A percentile compares a stretch with the other conserved stretches of the same genome.
These are phyloP conservation scores for Bubo bubo DNA, from an alignment of 2,113 vertebrate genomes.

Conservation along the genomic window DNA sequence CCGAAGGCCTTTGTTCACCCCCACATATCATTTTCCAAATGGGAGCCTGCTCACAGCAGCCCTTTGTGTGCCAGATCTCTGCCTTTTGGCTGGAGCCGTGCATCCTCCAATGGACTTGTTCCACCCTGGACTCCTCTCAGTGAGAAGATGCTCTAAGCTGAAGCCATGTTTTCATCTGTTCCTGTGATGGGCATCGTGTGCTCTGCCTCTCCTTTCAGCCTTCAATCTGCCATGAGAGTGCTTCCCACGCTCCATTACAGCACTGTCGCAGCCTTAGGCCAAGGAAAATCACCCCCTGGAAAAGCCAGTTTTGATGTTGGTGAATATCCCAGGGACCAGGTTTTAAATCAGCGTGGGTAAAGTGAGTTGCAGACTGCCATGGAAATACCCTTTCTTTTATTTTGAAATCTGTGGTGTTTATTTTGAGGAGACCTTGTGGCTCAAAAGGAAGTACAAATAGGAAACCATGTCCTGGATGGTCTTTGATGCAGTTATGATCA, in stretches of 20 bases:
- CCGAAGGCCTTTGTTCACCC: not conserved
- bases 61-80: not conserved
- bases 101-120: not conserved
- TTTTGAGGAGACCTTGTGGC: not conserved
- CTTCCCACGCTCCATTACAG: not conserved
- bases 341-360: not conserved
- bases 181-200: fast-evolving
- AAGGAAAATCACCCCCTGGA: not conserved
- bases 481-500: not conserved
- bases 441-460: not conserved
- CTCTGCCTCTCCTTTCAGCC: not conserved
- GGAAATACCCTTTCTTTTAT: not conserved
- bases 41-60: not conserved
- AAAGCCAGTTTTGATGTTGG: not conserved
- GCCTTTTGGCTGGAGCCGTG: not conserved
- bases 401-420: not conserved
- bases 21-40: not conserved
- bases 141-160: not conserved
- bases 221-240: fast-evolving
- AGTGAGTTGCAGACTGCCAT: fast-evolving
- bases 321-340: not conserved
- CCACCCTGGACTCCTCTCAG: not conserved
- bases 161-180: not conserved
- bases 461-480: not conserved
- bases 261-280: not conserved